Conservation (phyloP, 2,113 vertebrate genomes). For the Tringa solitaria region DNA sequence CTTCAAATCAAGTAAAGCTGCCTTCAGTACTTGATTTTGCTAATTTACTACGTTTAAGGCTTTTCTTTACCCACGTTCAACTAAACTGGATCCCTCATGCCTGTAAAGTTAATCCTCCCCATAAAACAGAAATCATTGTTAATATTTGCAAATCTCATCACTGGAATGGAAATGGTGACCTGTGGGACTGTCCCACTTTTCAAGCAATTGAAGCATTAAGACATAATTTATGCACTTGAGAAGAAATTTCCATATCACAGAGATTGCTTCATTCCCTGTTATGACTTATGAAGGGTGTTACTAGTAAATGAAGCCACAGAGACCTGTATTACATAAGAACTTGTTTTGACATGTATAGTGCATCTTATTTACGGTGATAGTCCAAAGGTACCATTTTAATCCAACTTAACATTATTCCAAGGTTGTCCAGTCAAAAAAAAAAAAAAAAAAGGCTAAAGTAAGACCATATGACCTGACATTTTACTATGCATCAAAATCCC, state of each 20-base stretch:
- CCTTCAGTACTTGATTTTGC: neutral
- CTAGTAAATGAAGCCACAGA: slow-evolving; percentile 46
- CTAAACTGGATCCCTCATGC: neutral
- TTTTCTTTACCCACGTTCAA: neutral
- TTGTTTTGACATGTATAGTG: slow-evolving; percentile 66
- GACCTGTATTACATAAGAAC: slow-evolving; percentile 56
- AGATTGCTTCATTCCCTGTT: slow-evolving; percentile 22
- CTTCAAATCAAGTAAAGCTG: neutral
- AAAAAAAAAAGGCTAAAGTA: neutral
- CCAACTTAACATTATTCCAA: slow-evolving; percentile 9
- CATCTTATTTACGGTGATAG: slow-evolving; percentile 60
- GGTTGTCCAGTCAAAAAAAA: neutral
- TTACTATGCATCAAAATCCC: neutral
- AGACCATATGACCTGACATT: neutral
- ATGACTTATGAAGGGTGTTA: slow-evolving; percentile 45
- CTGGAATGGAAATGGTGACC: slow-evolving; percentile 47
- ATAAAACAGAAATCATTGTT: slow-evolving; percentile 51
- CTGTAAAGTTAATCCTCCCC: slow-evolving; percentile 16
- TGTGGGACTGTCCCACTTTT: slow-evolving; percentile 66
- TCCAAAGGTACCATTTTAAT: slow-evolving; percentile 30
- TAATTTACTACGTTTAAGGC: neutral
- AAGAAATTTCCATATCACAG: slow-evolving; percentile 69
- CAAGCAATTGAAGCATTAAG: slow-evolving; percentile 64
- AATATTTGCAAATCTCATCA: slow-evolving; percentile 61
- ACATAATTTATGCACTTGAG: slow-evolving; percentile 58